Conservation (phyloP, 2,797 vertebrate genomes). For the Siniperca obscura region DNA sequence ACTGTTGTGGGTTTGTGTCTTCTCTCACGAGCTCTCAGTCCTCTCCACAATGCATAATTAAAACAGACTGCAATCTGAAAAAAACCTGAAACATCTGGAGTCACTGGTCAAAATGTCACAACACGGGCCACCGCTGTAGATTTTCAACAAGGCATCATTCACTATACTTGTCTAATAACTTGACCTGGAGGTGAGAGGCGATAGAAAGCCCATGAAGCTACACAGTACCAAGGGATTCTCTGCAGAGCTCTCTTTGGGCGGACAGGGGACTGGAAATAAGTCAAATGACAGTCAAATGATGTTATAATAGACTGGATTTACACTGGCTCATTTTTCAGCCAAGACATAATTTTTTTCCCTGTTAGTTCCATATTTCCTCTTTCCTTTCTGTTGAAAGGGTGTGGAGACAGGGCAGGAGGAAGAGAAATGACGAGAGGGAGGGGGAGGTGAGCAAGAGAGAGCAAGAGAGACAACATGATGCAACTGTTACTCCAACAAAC, state of each 20-base stretch:
- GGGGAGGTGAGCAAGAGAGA: conserved; percentile 30
- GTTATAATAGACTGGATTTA: conserved; percentile 40
- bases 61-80: conserved; percentile 5
- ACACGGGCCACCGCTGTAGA: conserved; percentile 26
- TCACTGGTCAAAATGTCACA: conserved; percentile 23
- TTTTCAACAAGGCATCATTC: conserved; percentile 38
- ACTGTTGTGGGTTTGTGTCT: conserved; percentile 5
- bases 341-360: conserved; percentile 12
- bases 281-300: conserved; percentile 29
- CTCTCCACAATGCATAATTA: conserved; percentile 29
- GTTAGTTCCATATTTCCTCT: conserved; percentile 32
- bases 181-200: conserved; percentile 28
- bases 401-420: conserved; percentile 40
- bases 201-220: conserved; percentile 8
- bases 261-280: conserved; percentile 27
- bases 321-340: conserved; percentile 33
- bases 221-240: background rate
- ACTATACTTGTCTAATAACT: conserved; percentile 18
- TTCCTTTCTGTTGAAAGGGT: conserved; percentile 22
- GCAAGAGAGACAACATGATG: conserved; percentile 50
- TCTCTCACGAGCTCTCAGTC: conserved; percentile 8
- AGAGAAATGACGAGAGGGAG: conserved; percentile 32
- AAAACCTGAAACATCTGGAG: conserved; percentile 38
- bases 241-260: background rate
- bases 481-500: conserved; percentile 55